Evolutionary conservation across 2,797 vertebrate species (phyloP).

Genomic region (Loris lydekkerianus): DNA sequence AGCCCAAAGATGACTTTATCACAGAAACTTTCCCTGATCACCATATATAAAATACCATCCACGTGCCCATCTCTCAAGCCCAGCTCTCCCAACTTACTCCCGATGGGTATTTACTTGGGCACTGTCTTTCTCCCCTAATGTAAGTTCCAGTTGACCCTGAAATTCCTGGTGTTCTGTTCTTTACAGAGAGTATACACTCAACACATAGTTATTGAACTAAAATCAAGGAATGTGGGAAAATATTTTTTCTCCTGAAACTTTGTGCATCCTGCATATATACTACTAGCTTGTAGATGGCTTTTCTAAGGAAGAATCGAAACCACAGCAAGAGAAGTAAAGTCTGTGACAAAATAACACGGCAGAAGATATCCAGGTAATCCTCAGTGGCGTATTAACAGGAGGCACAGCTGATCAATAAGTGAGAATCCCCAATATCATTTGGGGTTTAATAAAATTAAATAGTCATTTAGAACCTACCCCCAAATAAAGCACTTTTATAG

Average conservation of each 20-base stretch:
- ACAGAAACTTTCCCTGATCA: not conserved
- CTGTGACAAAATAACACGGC: not conserved
- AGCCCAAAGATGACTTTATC: not conserved
- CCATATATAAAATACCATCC: not conserved
- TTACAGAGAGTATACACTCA: not conserved
- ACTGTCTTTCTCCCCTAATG: not conserved
- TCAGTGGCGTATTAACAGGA: not conserved
- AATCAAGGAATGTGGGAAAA: not conserved
- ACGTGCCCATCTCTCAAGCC: not conserved
- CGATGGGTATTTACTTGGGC: not conserved
- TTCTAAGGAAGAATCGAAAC: constrained; percentile 3
- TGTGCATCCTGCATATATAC: not conserved
- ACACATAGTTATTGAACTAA: not conserved
- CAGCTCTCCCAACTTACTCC: not conserved
- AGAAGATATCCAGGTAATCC: not conserved
- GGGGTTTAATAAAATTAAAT: not conserved
- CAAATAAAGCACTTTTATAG: not conserved
- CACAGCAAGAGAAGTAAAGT: not conserved
- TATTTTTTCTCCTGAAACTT: not conserved
- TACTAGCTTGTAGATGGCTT: not conserved
- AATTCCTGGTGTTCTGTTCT: not conserved
- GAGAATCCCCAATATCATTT: not conserved
- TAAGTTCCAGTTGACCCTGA: not conserved
- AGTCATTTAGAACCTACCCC: not conserved
- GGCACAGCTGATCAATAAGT: not conserved